Conservation (phyloP, 1,140 invertebrate genomes). For the Coptotermes formosanus region DNA sequence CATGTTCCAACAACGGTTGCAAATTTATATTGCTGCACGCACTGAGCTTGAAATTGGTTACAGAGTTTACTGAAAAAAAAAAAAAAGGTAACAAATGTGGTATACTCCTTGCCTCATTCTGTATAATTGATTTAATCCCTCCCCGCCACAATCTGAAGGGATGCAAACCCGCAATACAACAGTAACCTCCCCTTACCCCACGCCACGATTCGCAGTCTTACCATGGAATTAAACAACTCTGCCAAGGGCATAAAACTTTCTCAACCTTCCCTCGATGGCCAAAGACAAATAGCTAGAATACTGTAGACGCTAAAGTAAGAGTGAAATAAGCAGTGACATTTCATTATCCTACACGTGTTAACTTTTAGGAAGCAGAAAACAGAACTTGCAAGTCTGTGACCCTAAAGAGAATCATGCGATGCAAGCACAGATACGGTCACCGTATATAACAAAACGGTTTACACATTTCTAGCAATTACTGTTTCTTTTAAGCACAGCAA, state of each 20-base stretch:
- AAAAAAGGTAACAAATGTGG: no score
- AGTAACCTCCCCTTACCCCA: not conserved
- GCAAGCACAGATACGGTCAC: no score
- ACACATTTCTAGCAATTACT: no score
- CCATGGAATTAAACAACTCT: not conserved
- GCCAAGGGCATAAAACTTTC: not conserved
- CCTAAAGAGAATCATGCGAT: not conserved
- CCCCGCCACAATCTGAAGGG: not conserved
- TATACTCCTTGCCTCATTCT: not conserved
- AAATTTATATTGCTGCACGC: not conserved
- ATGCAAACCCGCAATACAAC: not conserved
- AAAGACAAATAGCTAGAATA: not conserved
- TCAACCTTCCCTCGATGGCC: not conserved
- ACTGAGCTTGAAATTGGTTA: no score
- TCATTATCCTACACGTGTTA: not conserved
- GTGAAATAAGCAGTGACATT: not conserved
- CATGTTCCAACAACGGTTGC: not conserved
- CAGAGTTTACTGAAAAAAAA: no score
- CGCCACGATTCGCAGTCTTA: not conserved
- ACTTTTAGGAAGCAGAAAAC: not conserved
- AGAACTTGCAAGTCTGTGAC: not conserved
- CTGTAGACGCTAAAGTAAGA: not conserved
- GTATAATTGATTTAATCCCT: not conserved
- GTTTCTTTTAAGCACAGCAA: no score
- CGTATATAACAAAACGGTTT: no score